Conservation (phyloP, 2,113 vertebrate species). For the Strigops habroptila region DNA sequence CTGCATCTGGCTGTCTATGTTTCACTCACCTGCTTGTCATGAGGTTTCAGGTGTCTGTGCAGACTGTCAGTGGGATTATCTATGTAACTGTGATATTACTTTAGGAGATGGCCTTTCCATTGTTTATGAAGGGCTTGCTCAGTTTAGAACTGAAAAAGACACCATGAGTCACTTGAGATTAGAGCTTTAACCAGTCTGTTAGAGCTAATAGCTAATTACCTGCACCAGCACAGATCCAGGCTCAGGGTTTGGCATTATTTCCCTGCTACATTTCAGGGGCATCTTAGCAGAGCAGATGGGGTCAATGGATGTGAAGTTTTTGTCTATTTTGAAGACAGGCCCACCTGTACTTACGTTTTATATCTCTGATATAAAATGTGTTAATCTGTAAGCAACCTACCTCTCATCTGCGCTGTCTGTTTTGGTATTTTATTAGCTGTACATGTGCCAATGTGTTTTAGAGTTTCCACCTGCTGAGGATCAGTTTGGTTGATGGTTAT, state of each 20-base stretch:
- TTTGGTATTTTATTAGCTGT: neutral
- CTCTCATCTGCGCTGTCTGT: neutral
- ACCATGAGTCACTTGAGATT: neutral
- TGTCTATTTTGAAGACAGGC: neutral
- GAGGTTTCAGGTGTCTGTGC: neutral
- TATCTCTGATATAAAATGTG: neutral
- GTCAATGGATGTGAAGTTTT: neutral
- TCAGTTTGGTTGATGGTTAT: neutral
- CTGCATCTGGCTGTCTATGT: neutral
- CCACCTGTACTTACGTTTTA: fast-evolving
- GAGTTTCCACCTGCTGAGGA: neutral
- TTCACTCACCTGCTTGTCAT: neutral
- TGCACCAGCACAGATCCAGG: neutral
- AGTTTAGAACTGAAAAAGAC: neutral
- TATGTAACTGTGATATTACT: no score
- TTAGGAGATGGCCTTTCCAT: neutral
- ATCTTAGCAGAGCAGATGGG: neutral
- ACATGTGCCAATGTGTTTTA: fast-evolving
- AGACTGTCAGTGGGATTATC: neutral
- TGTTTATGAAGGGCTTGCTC: neutral
- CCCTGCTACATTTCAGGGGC: neutral
- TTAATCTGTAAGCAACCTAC: neutral
- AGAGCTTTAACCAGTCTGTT: neutral
- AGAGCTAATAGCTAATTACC: neutral
- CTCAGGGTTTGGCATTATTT: neutral